Evolutionary conservation across 2,888 invertebrate genomes (phyloP), one percentile per base, ranked within the genome.

Genomic region (Limenitis camilla): DNA sequence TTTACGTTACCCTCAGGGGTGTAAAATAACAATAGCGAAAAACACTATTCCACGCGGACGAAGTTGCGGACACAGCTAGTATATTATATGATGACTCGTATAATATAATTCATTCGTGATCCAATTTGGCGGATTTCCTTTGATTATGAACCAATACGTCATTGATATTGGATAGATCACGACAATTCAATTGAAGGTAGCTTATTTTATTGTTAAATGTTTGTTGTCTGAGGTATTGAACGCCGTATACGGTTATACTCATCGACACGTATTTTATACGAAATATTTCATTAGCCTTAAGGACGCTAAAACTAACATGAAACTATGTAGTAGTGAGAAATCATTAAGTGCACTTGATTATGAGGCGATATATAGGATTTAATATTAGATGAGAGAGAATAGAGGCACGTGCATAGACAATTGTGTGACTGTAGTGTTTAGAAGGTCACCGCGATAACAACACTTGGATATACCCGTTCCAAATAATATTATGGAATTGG

Each of bases 311-410:
- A 59, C 66, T 58, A 60, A 76, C 73, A 67, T 61, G 70, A 63
- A 79, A 76, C 66, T 74, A 72, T 66, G 55, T 62, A 63, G 76
- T 80, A 82, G 82, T 82, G 79, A 80, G 81, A 80, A 75, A 61
- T 78, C 73, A 77, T 78, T 72, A 85, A 84, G 85, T 85, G 85
- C 85, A 85, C 85, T 85, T 85, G 79, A 74, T 63, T 55, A 53
- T 69, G 62, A 66, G 60, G 56, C 64, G 58, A 55, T 40, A 42
- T 55, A 61, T 62, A 60, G 30, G 27, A 35, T 47, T 53, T 5
- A 49, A 45, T 41, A 27, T 40, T 52, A 56, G 36, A 40, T n/a
- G 44, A 38, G 52, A 11, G 32, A 43, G 31, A 51, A 39, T 58
- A 55, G 52, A 38, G 44, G 40, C 55, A 49, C 47, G 45, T 45